Percentiles rank a stretch among this genome's conserved stretches.
These are phyloP conservation scores for Tiliqua scincoides DNA, from an alignment of 2,113 vertebrate genomes.

Conservation along the genomic window DNA sequence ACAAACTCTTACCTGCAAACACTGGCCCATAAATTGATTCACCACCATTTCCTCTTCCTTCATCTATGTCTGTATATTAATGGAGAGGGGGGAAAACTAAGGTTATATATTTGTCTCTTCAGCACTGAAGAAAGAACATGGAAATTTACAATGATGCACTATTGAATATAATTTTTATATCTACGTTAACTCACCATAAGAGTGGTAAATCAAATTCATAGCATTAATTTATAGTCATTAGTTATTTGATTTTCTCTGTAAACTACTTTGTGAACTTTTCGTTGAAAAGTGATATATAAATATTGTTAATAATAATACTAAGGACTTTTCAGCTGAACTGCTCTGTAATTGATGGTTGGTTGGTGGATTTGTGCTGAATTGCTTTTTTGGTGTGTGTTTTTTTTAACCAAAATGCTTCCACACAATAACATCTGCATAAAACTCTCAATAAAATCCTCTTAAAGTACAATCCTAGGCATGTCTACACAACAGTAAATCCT, in stretches of 20 bases:
- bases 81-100: slow-evolving; percentile 35
- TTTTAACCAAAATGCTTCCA: background rate
- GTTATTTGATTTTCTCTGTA: too few relatives aligned
- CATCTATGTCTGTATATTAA: slow-evolving; percentile 80
- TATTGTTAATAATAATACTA: too few relatives aligned
- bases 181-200: background rate
- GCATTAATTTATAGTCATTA: background rate
- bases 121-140: background rate
- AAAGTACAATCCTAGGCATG: background rate
- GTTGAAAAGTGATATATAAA: too few relatives aligned
- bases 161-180: background rate
- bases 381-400: rapidly evolving
- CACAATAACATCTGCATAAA: background rate
- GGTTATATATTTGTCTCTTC: background rate
- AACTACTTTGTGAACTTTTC: too few relatives aligned
- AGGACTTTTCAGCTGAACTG: background rate
- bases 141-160: background rate
- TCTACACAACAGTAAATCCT: too few relatives aligned
- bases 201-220: background rate
- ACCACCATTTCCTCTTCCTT: slow-evolving; percentile 80
- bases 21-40: slow-evolving; percentile 87
- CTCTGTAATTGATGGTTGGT: background rate
- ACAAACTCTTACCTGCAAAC: slow-evolving; percentile 85
- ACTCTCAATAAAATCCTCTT: background rate
- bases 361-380: background rate